A percentile compares a stretch with the other conserved stretches of the same genome.
Conservation (phyloP, 2,797 vertebrate genomes). For the Aulostomus chinensis region DNA sequence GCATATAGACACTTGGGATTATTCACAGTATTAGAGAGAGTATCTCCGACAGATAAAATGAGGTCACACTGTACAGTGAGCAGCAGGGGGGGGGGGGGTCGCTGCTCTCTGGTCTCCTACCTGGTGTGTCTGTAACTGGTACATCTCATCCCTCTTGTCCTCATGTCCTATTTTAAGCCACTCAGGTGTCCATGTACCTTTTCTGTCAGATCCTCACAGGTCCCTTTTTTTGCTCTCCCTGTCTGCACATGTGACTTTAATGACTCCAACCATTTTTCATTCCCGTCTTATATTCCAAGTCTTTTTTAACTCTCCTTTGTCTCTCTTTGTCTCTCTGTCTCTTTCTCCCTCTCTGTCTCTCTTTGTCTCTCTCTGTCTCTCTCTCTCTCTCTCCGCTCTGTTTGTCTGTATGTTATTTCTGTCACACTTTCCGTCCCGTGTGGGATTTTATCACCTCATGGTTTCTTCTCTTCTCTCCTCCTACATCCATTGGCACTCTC, state of each 20-base stretch:
- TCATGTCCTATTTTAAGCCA: constrained; percentile 32
- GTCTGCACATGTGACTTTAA: constrained; percentile 12
- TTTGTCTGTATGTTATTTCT: constrained; percentile 12
- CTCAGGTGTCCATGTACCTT: not conserved
- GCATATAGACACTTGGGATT: no score
- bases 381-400: no score
- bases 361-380: not conserved
- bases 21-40: no score
- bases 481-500: no score
- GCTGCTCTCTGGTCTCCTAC: no score
- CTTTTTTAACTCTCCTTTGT: constrained; percentile 14
- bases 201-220: constrained; percentile 1
- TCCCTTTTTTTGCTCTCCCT: not conserved
- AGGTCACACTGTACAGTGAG: constrained; percentile 19
- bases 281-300: constrained; percentile 8
- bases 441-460: constrained; percentile 35
- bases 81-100: no score
- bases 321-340: not conserved
- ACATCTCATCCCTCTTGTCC: constrained; percentile 6
- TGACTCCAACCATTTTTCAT: constrained; percentile 5
- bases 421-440: constrained; percentile 14
- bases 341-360: not conserved
- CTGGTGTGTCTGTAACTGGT: not conserved
- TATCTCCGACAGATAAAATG: constrained; percentile 4
- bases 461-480: not conserved